phyloP scores from a whole-genome alignment of 2,797 vertebrate genomes.

The Lagocephalus sceleratus region DNA sequence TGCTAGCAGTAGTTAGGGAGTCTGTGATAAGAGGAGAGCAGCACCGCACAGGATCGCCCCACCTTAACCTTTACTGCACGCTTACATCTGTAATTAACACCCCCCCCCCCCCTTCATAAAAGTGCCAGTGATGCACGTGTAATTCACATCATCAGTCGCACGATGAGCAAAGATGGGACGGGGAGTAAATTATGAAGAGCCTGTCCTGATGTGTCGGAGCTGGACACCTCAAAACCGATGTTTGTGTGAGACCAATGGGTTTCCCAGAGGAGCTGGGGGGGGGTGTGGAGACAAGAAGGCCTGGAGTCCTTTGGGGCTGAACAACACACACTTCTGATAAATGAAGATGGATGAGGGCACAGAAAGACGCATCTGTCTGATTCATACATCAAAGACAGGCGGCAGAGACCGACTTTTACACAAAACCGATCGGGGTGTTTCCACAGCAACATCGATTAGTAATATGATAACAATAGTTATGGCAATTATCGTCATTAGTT shows the following conservation, averaged over 20 bases:
- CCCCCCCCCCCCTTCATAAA: constrained; percentile 22
- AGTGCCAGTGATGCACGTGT: not conserved
- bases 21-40: constrained; percentile 41
- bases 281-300: constrained; percentile 10
- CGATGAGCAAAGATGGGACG: no score
- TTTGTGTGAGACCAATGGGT: not conserved
- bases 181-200: no score
- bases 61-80: constrained; percentile 24
- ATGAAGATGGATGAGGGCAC: constrained; percentile 33
- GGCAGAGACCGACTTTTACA: not conserved
- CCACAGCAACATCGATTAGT: no score
- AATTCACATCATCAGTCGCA: not conserved
- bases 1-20: constrained; percentile 69
- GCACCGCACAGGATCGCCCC: constrained; percentile 36
- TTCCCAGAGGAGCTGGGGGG: constrained; percentile 3
- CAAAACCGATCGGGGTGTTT: not conserved
- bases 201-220: no score
- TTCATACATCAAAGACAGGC: not conserved
- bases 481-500: no score
- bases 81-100: constrained; percentile 41
- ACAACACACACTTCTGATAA: constrained; percentile 24
- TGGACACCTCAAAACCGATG: constrained; percentile 13
- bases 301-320: constrained; percentile 10
- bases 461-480: no score
- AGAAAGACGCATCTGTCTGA: constrained; percentile 1